Conservation (phyloP, 2,797 vertebrate genomes). For the Megaceryle alcyon region DNA sequence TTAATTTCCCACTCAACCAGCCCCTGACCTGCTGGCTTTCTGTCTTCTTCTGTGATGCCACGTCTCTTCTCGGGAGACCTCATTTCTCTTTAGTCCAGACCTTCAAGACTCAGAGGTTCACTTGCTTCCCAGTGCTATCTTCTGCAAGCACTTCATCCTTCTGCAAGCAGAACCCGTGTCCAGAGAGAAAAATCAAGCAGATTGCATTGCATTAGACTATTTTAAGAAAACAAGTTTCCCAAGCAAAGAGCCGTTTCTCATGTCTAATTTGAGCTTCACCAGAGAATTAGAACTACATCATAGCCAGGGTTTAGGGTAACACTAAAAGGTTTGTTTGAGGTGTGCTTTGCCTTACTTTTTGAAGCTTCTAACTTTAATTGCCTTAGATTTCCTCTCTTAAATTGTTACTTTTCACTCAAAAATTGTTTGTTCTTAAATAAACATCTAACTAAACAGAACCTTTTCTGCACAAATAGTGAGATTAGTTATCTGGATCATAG, state of each 20-base stretch:
- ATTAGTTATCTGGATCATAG: neutral
- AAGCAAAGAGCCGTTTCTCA: neutral
- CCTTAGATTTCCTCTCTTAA: neutral
- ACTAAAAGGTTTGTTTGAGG: neutral
- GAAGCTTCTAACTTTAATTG: neutral
- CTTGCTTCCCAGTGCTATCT: neutral
- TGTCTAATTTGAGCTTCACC: neutral
- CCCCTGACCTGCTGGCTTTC: neutral
- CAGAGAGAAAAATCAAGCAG: neutral
- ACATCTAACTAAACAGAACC: neutral
- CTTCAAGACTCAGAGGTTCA: neutral
- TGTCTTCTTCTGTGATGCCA: neutral
- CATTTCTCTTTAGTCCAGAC: neutral
- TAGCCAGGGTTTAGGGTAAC: neutral
- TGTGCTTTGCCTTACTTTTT: neutral
- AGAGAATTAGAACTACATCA: neutral
- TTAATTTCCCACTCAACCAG: neutral
- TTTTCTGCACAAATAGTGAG: neutral
- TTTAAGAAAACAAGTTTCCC: neutral
- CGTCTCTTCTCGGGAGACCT: neutral
- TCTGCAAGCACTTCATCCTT: neutral
- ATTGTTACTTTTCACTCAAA: neutral
- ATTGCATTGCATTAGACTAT: neutral
- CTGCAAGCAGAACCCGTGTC: neutral
- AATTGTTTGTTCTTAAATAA: neutral